Conservation (phyloP, 1,140 invertebrate species). For the Conus ventricosus region DNA sequence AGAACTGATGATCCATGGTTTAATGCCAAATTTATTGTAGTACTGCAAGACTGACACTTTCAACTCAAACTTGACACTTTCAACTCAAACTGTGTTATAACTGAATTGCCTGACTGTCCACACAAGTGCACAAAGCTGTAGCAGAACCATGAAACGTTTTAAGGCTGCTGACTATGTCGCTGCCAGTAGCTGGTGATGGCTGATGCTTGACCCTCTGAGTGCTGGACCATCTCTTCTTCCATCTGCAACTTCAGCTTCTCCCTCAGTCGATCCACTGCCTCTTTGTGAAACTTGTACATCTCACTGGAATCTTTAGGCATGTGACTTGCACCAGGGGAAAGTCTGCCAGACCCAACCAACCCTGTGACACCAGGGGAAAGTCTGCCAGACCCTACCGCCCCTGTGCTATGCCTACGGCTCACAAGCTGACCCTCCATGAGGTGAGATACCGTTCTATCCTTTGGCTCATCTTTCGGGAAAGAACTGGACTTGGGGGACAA, state of each 20-base stretch:
- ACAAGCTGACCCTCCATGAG: neutral
- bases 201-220: conserved; percentile 39
- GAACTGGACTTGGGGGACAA: neutral
- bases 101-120: no score
- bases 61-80: no score
- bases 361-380: neutral
- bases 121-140: no score
- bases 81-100: no score
- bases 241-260: conserved; percentile 54
- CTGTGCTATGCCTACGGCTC: conserved; percentile 12
- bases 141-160: no score
- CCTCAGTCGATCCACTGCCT: conserved; percentile 59
- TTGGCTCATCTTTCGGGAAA: neutral
- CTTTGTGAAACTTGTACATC: conserved; percentile 54
- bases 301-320: conserved; percentile 34
- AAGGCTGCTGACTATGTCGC: conserved; percentile 4
- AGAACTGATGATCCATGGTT: no score
- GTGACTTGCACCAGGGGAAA: neutral
- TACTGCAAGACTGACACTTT: no score
- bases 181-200: conserved; percentile 37
- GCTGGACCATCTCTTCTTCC: conserved; percentile 31
- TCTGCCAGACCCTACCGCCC: neutral
- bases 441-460: neutral
- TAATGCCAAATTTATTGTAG: no score
- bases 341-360: neutral